A percentile compares a stretch with the other conserved stretches of the same genome.
Conservation (phyloP, 2,113 vertebrate species). For the Panurus biarmicus region DNA sequence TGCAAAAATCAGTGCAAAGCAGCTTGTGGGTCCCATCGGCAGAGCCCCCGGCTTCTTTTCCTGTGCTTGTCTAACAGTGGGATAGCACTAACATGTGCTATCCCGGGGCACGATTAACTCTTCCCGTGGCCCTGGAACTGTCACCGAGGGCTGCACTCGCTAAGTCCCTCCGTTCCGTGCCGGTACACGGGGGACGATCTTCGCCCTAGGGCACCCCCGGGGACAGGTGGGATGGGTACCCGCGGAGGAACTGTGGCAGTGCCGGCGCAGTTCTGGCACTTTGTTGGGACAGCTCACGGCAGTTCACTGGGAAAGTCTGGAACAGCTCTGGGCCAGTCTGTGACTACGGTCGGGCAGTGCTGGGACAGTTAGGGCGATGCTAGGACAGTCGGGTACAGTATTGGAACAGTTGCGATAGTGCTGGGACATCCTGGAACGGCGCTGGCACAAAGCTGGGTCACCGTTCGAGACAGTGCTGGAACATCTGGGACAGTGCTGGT, state of each 20-base stretch:
- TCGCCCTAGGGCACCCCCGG: background rate
- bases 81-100: too few species aligned
- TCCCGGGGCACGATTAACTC: background rate
- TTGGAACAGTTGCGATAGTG: too few species aligned
- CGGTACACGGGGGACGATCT: background rate
- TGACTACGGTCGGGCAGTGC: background rate
- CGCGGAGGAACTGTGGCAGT: background rate
- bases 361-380: background rate
- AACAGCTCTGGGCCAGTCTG: background rate
- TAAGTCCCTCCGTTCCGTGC: background rate
- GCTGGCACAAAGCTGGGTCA: background rate
- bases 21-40: background rate
- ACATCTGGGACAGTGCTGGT: background rate
- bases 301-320: background rate
- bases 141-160: background rate
- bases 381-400: background rate
- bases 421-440: background rate
- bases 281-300: background rate
- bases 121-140: background rate
- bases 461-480: background rate
- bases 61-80: background rate
- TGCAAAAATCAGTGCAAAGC: background rate
- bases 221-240: too few species aligned
- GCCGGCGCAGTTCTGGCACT: background rate
- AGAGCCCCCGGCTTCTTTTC: background rate